Evolutionary conservation across 2,113 vertebrate species (phyloP).

Genomic region (Athene cunicularia): DNA sequence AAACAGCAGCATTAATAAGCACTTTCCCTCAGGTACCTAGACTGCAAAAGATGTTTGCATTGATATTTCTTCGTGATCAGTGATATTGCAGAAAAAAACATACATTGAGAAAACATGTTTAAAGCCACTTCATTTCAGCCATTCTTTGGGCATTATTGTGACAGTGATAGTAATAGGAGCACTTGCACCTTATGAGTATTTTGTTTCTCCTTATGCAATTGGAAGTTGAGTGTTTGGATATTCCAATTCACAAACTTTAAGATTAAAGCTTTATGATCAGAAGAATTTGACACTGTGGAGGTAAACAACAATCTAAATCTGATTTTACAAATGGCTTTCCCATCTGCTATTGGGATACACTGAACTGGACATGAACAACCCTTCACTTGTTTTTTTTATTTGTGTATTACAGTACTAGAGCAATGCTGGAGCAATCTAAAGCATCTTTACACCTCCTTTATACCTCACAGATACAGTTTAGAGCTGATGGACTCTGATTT

Average conservation of each 20-base stretch:
- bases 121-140: not conserved
- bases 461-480: not conserved
- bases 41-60: not conserved
- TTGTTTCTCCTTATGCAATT: not conserved
- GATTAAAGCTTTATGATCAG: not conserved
- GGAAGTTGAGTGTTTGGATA: not conserved
- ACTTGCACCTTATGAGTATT: not conserved
- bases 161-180: not conserved
- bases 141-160: not conserved
- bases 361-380: not conserved
- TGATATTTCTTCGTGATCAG: not conserved
- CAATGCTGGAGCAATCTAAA: not conserved
- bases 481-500: not conserved
- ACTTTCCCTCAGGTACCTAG: not conserved
- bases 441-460: not conserved
- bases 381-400: not conserved
- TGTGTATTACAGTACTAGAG: not conserved
- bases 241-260: not conserved
- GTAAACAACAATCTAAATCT: not conserved
- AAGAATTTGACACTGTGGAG: not conserved
- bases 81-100: not conserved
- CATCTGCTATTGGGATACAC: not conserved
- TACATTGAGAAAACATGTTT: not conserved
- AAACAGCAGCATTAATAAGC: slow-evolving; percentile 10
- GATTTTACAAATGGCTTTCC: not conserved